Base-by-base conservation (phyloP, 2,113 vertebrate genomes). In the Heterochromis multidens region DNA sequence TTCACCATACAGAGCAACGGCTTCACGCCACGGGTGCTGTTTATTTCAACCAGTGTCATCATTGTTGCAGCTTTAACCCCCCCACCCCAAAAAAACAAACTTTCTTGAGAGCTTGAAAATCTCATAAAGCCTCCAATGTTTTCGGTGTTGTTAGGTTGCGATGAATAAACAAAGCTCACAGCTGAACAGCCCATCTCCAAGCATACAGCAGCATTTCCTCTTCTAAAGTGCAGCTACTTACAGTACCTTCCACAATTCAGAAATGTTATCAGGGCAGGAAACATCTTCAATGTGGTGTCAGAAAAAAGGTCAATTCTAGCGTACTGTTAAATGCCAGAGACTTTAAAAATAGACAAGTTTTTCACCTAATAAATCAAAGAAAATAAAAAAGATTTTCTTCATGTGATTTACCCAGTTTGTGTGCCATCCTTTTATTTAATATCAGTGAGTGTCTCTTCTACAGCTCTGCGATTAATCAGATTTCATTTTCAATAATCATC, bases 41-140 rank as follows among this genome's bases (percentile, higher is more conserved):
- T 82, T 77, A 82, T 86, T 90, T 93, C 87, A 67, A 85, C 83
- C 60, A 58, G 60, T 90, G 86, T 88, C 82, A 81, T 91, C 88
- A 88, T 77, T 83, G 62, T 81, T 90, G 49, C 84, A 86, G 56
- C 35, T 54, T 56, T 33, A 67, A 4, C 19, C 9, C 27, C 56
- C 12, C 35, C 3, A 2, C 19, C 8, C 16, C 7, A 7, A 31
- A 16, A 43, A 59, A 78, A 70, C 2, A 19, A 84, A 82, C 49
- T 58, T 84, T 52, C 33, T 49, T 11, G 25, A 70, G 29, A 54
- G 65, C 29, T 40, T 23, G 19, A 77, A 63, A 37, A 89, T 86
- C 46, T 62, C 65, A 61, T 43, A 59, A 90, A 80, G 62, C 7
- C 49, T 63, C 58, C 19, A 25, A 29, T 56, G 72, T 65, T 81